Percentiles rank a stretch among this genome's conserved stretches.
Evolutionary conservation across 1,140 invertebrate species (phyloP).

Genomic region (Pygmarrhopalites habei): DNA sequence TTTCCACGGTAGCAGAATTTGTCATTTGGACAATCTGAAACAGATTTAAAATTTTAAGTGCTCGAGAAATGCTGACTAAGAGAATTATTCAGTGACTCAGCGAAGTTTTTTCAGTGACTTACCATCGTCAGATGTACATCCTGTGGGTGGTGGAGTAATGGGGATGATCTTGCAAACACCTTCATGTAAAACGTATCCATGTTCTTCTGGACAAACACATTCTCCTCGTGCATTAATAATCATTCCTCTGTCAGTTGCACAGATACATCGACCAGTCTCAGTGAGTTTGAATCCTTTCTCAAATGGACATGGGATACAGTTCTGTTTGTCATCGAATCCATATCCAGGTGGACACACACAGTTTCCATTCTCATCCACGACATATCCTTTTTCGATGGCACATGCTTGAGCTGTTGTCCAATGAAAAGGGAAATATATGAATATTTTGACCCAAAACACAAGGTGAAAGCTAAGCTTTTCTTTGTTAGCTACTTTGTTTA

Average conservation of each 20-base stretch:
- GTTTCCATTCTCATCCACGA: constrained; percentile 59
- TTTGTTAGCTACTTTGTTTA: too few species aligned
- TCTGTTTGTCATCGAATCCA: constrained; percentile 64
- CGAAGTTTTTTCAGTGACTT: too few species aligned
- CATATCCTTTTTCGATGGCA: constrained; percentile 61
- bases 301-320: constrained; percentile 63
- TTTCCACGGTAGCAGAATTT: constrained; percentile 61
- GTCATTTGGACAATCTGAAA: constrained; percentile 71
- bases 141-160: constrained; percentile 46
- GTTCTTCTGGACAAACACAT: constrained; percentile 65
- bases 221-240: constrained; percentile 65
- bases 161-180: constrained; percentile 55
- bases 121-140: constrained; percentile 63
- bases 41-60: too few species aligned
- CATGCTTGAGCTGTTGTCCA: constrained; percentile 60
- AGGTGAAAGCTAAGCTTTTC: too few species aligned
- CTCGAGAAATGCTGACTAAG: too few species aligned
- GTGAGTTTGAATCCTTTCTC: constrained; percentile 62
- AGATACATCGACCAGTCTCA: constrained; percentile 67
- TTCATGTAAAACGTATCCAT: constrained; percentile 57
- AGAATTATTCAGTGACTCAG: too few species aligned
- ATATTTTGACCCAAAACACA: too few species aligned
- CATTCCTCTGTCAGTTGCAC: constrained; percentile 64
- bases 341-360: constrained; percentile 67
- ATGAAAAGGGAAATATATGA: too few species aligned